These are phyloP conservation scores for Macrobrachium nipponense DNA, from an alignment of 1,140 invertebrate genomes.

Conservation along the genomic window DNA sequence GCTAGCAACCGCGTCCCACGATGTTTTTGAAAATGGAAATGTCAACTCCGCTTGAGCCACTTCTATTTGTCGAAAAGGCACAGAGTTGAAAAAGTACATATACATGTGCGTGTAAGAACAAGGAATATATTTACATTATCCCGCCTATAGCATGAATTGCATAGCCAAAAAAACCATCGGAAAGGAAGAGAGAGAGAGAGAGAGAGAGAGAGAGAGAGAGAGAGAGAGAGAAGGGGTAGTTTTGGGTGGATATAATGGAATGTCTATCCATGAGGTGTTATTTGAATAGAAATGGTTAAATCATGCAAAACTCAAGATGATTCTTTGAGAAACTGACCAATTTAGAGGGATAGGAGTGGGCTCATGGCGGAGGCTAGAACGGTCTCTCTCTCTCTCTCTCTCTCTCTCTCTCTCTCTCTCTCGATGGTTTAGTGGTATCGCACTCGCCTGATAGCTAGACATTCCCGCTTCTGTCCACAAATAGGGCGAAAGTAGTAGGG, in stretches of 20 bases:
- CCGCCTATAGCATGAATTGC: background rate
- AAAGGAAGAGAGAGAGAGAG: background rate
- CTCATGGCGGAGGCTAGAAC: background rate
- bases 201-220: background rate
- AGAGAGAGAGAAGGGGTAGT: background rate
- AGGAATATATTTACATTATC: no score
- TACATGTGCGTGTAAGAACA: no score
- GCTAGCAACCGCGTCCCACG: no score
- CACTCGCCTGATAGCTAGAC: no score
- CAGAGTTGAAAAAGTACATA: no score
- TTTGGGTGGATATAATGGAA: constrained; percentile 7
- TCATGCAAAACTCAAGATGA: background rate
- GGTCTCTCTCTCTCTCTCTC: constrained; percentile 5
- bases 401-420: constrained; percentile 14
- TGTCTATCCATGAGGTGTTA: background rate
- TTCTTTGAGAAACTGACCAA: background rate
- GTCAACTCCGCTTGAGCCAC: no score
- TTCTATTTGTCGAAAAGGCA: no score
- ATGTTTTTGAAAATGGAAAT: no score
- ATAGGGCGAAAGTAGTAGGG: no score
- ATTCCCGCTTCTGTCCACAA: no score
- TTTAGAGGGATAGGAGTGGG: no score
- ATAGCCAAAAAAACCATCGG: background rate
- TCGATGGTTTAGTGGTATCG: background rate
- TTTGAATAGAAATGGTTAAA: constrained; percentile 10